A percentile compares a stretch with the other conserved stretches of the same genome.
These are phyloP conservation scores for Serrognathus titanus DNA, from an alignment of 2,888 invertebrate species.

Conservation along the genomic window DNA sequence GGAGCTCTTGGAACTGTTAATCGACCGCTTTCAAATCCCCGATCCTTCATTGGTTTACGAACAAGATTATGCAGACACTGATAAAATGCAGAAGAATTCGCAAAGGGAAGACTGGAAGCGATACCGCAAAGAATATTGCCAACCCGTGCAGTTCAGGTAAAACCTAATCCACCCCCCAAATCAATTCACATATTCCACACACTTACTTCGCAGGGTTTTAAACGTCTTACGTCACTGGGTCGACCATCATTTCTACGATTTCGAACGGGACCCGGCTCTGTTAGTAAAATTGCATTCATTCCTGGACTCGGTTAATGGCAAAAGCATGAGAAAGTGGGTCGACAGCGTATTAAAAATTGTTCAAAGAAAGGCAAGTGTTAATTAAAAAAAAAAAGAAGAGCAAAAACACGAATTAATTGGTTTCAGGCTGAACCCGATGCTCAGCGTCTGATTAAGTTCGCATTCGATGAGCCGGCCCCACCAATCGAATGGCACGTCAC, in stretches of 20 bases:
- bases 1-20: conserved; percentile 82
- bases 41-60: conserved; percentile 82
- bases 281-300: conserved; percentile 74
- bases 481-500: conserved; percentile 76
- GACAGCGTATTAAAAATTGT: conserved; percentile 91
- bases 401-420: too few relatives aligned
- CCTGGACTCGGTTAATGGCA: conserved; percentile 82
- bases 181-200: background rate
- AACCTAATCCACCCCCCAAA: conserved; percentile 26
- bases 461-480: conserved; percentile 73
- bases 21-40: conserved; percentile 90
- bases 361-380: conserved; percentile 63
- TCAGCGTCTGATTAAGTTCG: conserved; percentile 73
- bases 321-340: conserved; percentile 95
- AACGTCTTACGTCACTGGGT: conserved; percentile 96
- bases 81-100: conserved; percentile 72
- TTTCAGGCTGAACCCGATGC: conserved; percentile 61
- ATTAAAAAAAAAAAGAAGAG: too few relatives aligned
- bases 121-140: conserved; percentile 94
- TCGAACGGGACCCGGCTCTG: conserved; percentile 82
- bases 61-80: conserved; percentile 57
- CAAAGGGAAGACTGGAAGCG: conserved; percentile 92
- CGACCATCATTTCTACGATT: conserved; percentile 98
- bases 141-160: conserved; percentile 91
- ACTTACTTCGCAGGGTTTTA: conserved; percentile 64